phyloP scores from a whole-genome alignment of 2,888 invertebrate species.

The Andrena marginata region DNA sequence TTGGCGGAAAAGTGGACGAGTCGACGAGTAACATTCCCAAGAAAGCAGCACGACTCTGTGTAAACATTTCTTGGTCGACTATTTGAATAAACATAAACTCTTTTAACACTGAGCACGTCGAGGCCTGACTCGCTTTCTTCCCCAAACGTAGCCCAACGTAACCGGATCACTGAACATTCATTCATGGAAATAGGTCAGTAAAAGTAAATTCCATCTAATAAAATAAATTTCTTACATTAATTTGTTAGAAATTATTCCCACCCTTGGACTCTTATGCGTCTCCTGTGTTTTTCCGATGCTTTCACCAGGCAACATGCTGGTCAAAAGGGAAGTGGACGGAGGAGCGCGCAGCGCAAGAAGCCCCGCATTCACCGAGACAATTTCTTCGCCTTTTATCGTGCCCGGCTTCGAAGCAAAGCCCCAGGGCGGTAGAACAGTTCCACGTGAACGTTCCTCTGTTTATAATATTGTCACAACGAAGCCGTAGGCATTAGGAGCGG shows the following conservation, averaged over 20 bases:
- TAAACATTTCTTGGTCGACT: neutral
- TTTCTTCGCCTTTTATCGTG: constrained; percentile 48
- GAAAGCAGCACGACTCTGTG: too few relatives aligned
- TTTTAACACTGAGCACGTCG: neutral
- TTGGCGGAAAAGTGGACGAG: neutral
- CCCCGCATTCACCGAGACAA: constrained; percentile 28
- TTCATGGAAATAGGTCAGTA: neutral
- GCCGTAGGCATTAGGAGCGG: constrained; percentile 38
- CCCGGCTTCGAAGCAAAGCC: constrained; percentile 6
- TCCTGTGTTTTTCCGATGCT: too few relatives aligned
- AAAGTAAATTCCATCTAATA: neutral
- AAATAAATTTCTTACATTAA: too few relatives aligned
- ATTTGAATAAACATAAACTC: neutral
- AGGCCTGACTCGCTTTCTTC: neutral
- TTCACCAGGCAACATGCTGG: too few relatives aligned
- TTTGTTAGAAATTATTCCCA: too few relatives aligned
- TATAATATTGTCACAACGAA: constrained; percentile 48
- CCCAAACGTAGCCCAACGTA: too few relatives aligned
- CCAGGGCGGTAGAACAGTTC: constrained; percentile 1
- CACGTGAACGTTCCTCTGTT: constrained; percentile 27
- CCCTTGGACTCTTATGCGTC: too few relatives aligned
- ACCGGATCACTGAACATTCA: too few relatives aligned
- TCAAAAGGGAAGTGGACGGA: neutral
- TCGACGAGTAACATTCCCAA: neutral
- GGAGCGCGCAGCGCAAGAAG: constrained; percentile 14